A percentile compares a stretch with the other conserved stretches of the same genome.
Conservation (phyloP, 1,140 invertebrate genomes). For the Neodiprion fabricii region DNA sequence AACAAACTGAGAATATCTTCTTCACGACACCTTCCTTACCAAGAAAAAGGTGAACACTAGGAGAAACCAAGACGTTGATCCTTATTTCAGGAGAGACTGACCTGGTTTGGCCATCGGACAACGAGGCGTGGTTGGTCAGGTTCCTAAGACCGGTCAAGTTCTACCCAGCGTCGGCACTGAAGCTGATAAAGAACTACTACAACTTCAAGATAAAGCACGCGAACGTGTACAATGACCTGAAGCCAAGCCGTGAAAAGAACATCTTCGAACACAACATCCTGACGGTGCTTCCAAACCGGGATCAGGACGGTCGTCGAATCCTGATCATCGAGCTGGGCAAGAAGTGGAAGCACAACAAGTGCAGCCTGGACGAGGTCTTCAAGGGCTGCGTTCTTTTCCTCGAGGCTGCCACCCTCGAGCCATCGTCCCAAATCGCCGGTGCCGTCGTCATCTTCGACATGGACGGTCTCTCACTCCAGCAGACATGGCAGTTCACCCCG, state of each 20-base stretch:
- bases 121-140: conserved; percentile 75
- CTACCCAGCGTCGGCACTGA: conserved; percentile 77
- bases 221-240: conserved; percentile 72
- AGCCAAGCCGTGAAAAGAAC: conserved; percentile 75
- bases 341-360: conserved; percentile 85
- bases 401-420: conserved; percentile 82
- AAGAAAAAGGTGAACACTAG: too few species aligned
- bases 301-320: conserved; percentile 76
- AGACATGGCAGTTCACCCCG: conserved; percentile 84
- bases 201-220: conserved; percentile 78
- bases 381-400: conserved; percentile 81
- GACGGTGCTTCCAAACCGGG: conserved; percentile 76
- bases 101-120: conserved; percentile 71
- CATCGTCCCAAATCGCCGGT: conserved; percentile 76
- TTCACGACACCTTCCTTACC: too few species aligned
- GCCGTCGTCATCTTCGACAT: conserved; percentile 84
- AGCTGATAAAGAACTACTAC: conserved; percentile 81
- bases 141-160: conserved; percentile 82
- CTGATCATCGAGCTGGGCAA: conserved; percentile 81
- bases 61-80: conserved; percentile 26
- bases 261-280: conserved; percentile 81
- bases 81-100: conserved; percentile 71
- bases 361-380: conserved; percentile 79
- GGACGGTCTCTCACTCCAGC: conserved; percentile 79
- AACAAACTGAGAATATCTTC: too few species aligned